Conservation (phyloP, 2,888 invertebrate species). For the Himalopsyche tibetana region DNA sequence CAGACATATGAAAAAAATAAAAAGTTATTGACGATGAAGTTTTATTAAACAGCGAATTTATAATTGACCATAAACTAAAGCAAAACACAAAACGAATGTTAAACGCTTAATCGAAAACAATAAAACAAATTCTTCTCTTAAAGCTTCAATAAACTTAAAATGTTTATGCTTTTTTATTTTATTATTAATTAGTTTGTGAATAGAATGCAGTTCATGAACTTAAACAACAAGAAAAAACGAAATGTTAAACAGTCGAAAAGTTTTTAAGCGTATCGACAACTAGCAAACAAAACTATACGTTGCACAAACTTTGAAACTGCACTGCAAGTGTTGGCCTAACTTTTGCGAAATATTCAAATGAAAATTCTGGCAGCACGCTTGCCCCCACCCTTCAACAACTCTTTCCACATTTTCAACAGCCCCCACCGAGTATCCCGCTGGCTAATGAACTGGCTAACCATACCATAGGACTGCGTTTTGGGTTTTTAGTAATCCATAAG, state of each 20-base stretch:
- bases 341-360: slow-evolving; percentile 59
- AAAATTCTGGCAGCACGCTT: slow-evolving; percentile 57
- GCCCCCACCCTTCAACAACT: slow-evolving; percentile 11
- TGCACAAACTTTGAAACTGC: slow-evolving; percentile 1
- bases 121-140: not conserved
- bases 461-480: slow-evolving; percentile 50
- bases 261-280: slow-evolving; percentile 49
- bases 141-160: not conserved
- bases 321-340: slow-evolving; percentile 45
- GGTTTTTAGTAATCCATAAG: slow-evolving; percentile 45
- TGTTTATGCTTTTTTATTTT: not conserved
- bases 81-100: not conserved
- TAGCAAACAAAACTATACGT: slow-evolving; percentile 38
- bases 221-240: slow-evolving; percentile 13
- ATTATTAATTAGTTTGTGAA: slow-evolving; percentile 7
- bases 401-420: slow-evolving; percentile 19
- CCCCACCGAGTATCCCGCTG: slow-evolving; percentile 19
- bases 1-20: not conserved
- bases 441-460: slow-evolving; percentile 61
- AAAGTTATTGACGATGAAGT: not conserved
- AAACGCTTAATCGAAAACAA: too few species aligned
- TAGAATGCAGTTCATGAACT: not conserved
- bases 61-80: not conserved
- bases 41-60: not conserved
- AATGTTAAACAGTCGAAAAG: not conserved